phyloP scores from a whole-genome alignment of 1,140 invertebrate genomes.

The Calephelis virginiensis region DNA sequence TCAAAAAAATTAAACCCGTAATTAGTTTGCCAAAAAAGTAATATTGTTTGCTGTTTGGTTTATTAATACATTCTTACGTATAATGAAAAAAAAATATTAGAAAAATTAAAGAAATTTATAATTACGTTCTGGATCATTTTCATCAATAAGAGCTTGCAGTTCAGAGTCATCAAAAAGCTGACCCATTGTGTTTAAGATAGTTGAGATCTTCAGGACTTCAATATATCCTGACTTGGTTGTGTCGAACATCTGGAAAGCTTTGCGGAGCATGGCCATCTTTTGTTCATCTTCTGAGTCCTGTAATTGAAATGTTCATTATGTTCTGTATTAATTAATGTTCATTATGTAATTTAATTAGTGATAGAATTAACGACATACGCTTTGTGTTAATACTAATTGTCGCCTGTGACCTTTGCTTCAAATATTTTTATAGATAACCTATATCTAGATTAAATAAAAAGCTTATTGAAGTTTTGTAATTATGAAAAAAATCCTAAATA shows the following conservation, averaged over 20 bases:
- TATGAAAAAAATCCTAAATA: no score
- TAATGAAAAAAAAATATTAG: neutral
- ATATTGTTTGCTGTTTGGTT: neutral
- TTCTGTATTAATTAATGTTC: no score
- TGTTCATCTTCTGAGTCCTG: constrained; percentile 87
- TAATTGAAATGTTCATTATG: neutral
- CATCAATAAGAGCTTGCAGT: constrained; percentile 88
- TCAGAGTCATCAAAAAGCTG: constrained; percentile 94
- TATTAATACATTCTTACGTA: neutral
- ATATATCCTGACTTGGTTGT: constrained; percentile 94
- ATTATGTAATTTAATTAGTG: no score
- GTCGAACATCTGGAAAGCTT: constrained; percentile 97
- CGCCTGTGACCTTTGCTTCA: no score
- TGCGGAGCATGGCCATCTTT: constrained; percentile 92
- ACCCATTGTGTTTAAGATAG: constrained; percentile 95
- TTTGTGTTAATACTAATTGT: no score
- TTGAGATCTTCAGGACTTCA: constrained; percentile 92
- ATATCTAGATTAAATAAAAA: no score
- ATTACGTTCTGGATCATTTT: constrained; percentile 90
- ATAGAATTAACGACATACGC: no score
- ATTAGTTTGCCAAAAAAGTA: no score
- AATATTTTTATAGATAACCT: no score
- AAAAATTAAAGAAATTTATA: constrained; percentile 26
- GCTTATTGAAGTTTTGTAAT: no score
- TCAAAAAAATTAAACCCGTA: no score